Percentiles rank a stretch among this genome's conserved stretches.
Conservation (phyloP, 2,113 vertebrate genomes). For the Corythornis madagascariensis region DNA sequence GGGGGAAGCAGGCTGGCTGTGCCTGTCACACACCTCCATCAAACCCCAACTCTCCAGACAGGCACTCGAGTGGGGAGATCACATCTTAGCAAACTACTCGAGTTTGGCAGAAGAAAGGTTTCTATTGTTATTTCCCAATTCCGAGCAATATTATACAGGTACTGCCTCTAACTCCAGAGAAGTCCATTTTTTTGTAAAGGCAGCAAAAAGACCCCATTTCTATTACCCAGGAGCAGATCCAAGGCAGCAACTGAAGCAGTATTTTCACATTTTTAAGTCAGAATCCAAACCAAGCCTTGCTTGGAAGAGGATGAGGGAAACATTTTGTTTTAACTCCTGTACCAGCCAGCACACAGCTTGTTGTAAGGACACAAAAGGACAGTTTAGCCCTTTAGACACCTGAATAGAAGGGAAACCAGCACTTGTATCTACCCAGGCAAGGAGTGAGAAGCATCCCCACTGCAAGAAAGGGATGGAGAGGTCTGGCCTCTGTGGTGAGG, state of each 20-base stretch:
- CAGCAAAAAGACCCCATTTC: background rate
- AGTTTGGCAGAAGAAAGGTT: background rate
- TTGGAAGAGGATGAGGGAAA: background rate
- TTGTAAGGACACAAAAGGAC: background rate
- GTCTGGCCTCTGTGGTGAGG: background rate
- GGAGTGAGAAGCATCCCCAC: background rate
- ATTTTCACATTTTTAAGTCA: background rate
- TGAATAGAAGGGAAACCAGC: background rate
- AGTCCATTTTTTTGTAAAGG: background rate
- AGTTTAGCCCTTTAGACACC: background rate
- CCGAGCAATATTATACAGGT: background rate
- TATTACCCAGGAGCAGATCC: background rate
- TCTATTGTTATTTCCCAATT: background rate
- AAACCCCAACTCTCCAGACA: background rate
- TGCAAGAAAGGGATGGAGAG: background rate
- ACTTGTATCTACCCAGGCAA: background rate
- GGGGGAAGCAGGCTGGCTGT: background rate
- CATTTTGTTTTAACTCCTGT: background rate
- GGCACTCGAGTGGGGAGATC: background rate
- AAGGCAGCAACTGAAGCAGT: background rate
- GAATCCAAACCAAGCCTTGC: background rate
- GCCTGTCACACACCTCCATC: background rate
- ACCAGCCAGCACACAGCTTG: background rate
- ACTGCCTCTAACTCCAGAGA: background rate
- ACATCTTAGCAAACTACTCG: background rate